These are phyloP conservation scores for Microcebus tavaratra DNA, from an alignment of 2,113 vertebrate species.

Conservation along the genomic window DNA sequence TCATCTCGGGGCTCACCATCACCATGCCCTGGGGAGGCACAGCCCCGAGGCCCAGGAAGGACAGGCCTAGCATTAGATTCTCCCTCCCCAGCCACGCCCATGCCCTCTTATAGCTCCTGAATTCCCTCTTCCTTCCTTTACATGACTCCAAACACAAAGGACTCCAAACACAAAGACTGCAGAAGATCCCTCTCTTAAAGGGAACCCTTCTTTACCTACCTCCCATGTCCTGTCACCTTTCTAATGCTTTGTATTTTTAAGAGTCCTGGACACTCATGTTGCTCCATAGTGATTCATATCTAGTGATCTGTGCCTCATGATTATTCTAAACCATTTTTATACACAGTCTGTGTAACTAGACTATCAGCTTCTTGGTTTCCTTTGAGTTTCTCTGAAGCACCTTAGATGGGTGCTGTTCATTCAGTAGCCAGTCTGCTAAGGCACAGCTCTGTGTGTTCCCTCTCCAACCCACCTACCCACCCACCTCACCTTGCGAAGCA, in stretches of 20 bases:
- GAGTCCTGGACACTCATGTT: neutral
- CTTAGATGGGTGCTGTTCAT: neutral
- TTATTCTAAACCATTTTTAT: neutral
- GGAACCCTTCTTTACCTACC: neutral
- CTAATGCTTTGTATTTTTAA: neutral
- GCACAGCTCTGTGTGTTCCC: neutral
- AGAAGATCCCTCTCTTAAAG: neutral
- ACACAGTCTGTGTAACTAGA: neutral
- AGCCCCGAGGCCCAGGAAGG: conserved; percentile 51
- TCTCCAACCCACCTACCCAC: neutral
- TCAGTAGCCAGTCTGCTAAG: neutral
- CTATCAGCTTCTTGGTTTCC: neutral
- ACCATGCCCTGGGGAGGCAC: conserved; percentile 93
- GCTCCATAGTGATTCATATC: neutral
- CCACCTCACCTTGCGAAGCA: conserved; percentile 94
- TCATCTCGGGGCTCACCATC: conserved; percentile 99
- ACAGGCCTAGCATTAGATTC: neutral
- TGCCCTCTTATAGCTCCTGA: neutral
- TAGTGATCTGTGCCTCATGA: neutral
- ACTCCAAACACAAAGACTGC: neutral
- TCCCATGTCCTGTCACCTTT: neutral
- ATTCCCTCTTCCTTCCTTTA: neutral
- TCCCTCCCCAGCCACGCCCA: neutral
- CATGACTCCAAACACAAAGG: neutral
- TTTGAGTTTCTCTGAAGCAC: neutral